Base-by-base conservation (phyloP, 2,888 invertebrate species). In the Pterostichus niger region DNA sequence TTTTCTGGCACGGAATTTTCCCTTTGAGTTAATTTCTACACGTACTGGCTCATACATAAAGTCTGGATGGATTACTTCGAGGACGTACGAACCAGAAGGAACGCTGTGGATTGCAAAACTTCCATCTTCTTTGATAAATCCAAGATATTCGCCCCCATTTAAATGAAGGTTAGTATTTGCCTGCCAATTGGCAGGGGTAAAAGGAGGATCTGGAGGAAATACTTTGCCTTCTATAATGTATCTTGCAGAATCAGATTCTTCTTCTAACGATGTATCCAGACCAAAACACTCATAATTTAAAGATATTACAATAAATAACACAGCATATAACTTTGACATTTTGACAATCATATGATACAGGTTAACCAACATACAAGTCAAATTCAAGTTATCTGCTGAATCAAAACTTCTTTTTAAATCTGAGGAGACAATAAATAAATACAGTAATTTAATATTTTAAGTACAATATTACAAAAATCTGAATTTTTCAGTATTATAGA, bases 11-110 rank as follows among this genome's bases (percentile, higher is more conserved):
- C 99, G 93, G 87, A 96, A 97, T 90, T 99, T 99, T 52, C 99
- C 99, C 90, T 98, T 99, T 0, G 97, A 96, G 89, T 97, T 99
- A 84, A 99, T 98, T 91, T 99, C 99, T 0, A 99, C 98, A 84
- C 99, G 92, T 6, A 97, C 94, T 17, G 98, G 96, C 89, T 99
- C 99, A 89, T 98, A 99, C 85, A 95, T 93, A 88, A 94, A 97
- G 88, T 98, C 96, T 0, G 98, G 96, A 90, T 98, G 95, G 52
- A 96, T 91, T 7, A 98, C 94, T 91, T 99, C 99, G 0, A 99
- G 93, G 5, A 99, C 94, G 89, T 98, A 99, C 0, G 99, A 99
- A 6, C 98, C 98, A 0, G 96, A 94, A 0, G 97, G 96, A 0
- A 99, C 92, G 87, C 97, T 97, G 87, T 96, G 95, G 56, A 99